phyloP scores from a whole-genome alignment of 2,797 vertebrate species.

The Denticeps clupeoides region DNA sequence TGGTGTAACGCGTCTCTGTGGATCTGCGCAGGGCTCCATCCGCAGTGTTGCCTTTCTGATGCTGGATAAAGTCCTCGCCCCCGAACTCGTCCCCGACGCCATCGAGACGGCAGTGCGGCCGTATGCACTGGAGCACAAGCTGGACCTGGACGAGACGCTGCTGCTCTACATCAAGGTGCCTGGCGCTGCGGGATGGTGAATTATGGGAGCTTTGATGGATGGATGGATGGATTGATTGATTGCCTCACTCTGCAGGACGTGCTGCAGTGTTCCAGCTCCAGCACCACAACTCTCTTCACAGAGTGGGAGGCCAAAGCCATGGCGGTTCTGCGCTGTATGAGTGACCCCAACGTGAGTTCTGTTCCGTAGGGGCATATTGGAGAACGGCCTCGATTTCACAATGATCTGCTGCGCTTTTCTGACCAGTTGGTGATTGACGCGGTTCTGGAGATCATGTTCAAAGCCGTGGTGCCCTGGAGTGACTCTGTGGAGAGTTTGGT shows the following conservation, averaged over 20 bases:
- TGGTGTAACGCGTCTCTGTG: slow-evolving; percentile 13
- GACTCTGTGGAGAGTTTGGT: slow-evolving; percentile 79
- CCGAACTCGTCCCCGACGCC: slow-evolving; percentile 73
- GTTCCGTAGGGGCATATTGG: too few species aligned
- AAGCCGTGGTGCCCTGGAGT: slow-evolving; percentile 86
- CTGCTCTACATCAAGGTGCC: slow-evolving; percentile 92
- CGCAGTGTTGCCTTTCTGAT: slow-evolving; percentile 83
- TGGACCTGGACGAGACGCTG: slow-evolving; percentile 77
- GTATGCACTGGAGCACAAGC: slow-evolving; percentile 68
- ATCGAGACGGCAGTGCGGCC: slow-evolving; percentile 72
- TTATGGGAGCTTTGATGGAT: too few species aligned
- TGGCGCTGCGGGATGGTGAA: too few species aligned
- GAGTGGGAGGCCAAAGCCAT: slow-evolving; percentile 93
- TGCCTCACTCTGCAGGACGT: slow-evolving; percentile 76
- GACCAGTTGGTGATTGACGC: slow-evolving; percentile 83
- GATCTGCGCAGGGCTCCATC: slow-evolving; percentile 61
- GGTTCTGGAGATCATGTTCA: slow-evolving; percentile 86
- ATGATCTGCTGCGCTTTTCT: too few species aligned
- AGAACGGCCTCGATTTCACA: too few species aligned
- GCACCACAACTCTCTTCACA: slow-evolving; percentile 79
- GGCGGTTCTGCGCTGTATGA: slow-evolving; percentile 77
- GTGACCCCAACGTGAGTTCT: slow-evolving; percentile 73
- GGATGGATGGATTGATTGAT: too few species aligned
- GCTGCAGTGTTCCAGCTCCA: slow-evolving; percentile 74
- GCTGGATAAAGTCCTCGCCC: slow-evolving; percentile 85